Evolutionary conservation across 1,140 invertebrate genomes (phyloP).

Genomic region (Aphidius ervi): DNA sequence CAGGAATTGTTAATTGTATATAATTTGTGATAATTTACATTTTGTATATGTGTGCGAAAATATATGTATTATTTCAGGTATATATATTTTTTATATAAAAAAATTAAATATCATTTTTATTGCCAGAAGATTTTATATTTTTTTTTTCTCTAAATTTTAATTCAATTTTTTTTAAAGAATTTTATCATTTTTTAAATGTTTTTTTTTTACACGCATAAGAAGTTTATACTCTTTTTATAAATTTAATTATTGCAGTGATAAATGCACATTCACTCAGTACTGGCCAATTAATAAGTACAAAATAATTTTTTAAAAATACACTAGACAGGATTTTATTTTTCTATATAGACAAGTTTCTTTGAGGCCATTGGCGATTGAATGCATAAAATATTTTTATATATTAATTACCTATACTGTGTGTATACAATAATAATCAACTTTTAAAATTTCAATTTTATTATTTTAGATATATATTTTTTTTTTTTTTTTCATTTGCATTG

Average conservation of each 20-base stretch:
- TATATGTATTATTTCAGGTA: too few relatives aligned
- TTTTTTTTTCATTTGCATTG: conserved; percentile 6
- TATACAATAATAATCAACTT: too few relatives aligned
- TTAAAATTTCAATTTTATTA: conserved; percentile 4
- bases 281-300: conserved; percentile 13
- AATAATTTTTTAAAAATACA: conserved; percentile 14
- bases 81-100: too few relatives aligned
- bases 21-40: too few relatives aligned
- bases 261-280: conserved; percentile 19
- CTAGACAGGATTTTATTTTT: too few relatives aligned
- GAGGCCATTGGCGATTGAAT: conserved; percentile 21
- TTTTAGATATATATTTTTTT: neutral
- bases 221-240: neutral
- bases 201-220: neutral
- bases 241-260: conserved; percentile 2
- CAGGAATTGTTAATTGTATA: too few relatives aligned
- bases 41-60: too few relatives aligned
- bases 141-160: too few relatives aligned
- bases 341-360: neutral
- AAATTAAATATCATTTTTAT: too few relatives aligned
- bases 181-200: conserved; percentile 1
- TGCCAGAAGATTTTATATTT: too few relatives aligned
- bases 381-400: conserved; percentile 8
- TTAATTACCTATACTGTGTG: conserved; percentile 3
- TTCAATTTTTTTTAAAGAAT: neutral